Base-by-base conservation (phyloP, 1,140 invertebrate species). In the Nymphalis io region DNA sequence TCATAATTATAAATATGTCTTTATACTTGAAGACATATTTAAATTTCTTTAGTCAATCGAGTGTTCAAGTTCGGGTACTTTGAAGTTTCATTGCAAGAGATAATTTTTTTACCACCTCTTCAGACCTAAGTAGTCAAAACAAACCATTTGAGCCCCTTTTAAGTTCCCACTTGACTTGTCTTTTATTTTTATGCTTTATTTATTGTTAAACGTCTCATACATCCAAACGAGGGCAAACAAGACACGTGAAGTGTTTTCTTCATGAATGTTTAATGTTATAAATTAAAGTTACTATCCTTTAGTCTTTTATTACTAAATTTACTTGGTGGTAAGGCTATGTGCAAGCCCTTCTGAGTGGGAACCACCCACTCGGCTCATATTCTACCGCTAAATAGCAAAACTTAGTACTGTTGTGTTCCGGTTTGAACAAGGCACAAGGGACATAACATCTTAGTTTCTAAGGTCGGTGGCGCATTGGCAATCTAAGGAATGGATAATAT, bases 71-170 rank as follows among this genome's bases (percentile, higher is more conserved):
- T 72, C 72, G 70, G 74, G 40, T 73, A 71, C 69, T 89, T 89
- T 86, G 83, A 88, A 80, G 76, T 77, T 72, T 79, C 70, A 76
- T 72, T 48, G 66, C 58, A 55, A 51, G 64, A 80, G 84, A 88
- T 89, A 87, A 87, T 86, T 85, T 84, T 51, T 87, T 81, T 81
- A 81, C 74, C 78, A 74, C 78, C 82, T 84, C 84, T 88, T 80
- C 81, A 83, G 64, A 62, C 74, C 72, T 60, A 74, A 81, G 82
- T 81, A 87, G 86, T 88, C 88, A 90, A 82, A 90, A 90, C 88
- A 90, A 90, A 90, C 88, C 88, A 79, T 90, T 88, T 83, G 81
- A 72, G 73, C 71, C 69, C 79, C 75, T 81, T 85, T 82, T 71
- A 80, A 81, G 79, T 68, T 65, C 67, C 84, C 84, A 87, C 88